phyloP scores from a whole-genome alignment of 2,797 vertebrate genomes.

The Loris lydekkerianus region DNA sequence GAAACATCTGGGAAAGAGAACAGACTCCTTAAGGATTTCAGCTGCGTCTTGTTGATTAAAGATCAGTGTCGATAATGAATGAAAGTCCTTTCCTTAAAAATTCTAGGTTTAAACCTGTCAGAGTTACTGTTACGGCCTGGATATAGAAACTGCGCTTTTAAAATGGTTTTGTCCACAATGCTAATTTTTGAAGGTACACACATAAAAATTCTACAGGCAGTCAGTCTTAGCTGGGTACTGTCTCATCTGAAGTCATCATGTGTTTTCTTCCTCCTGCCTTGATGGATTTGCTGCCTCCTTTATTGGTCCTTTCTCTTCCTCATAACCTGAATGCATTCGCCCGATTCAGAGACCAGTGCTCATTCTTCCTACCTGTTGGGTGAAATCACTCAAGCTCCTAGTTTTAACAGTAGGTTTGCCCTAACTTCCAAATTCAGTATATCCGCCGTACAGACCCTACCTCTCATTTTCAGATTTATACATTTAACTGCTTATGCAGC shows the following conservation, averaged over 20 bases:
- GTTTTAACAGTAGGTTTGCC: neutral
- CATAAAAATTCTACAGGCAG: neutral
- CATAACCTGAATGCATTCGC: neutral
- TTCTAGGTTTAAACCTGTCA: neutral
- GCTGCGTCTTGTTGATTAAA: conserved; percentile 45
- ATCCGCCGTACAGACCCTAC: neutral
- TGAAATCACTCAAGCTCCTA: neutral
- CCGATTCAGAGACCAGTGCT: neutral
- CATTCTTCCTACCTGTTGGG: neutral
- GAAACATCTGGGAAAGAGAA: neutral
- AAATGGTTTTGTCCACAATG: neutral
- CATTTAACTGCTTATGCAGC: neutral
- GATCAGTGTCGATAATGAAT: neutral
- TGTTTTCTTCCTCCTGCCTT: neutral
- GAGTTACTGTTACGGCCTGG: neutral
- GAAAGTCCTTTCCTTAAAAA: neutral
- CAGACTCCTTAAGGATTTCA: conserved; percentile 1
- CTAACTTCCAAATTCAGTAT: neutral
- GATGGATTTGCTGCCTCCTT: neutral
- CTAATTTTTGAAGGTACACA: neutral
- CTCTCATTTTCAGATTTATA: neutral
- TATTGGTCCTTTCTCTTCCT: neutral
- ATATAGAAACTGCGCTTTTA: neutral
- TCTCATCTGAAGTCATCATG: neutral
- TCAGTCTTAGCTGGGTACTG: neutral